phyloP scores from a whole-genome alignment of 2,113 vertebrate species.

The Charadrius vociferus region DNA sequence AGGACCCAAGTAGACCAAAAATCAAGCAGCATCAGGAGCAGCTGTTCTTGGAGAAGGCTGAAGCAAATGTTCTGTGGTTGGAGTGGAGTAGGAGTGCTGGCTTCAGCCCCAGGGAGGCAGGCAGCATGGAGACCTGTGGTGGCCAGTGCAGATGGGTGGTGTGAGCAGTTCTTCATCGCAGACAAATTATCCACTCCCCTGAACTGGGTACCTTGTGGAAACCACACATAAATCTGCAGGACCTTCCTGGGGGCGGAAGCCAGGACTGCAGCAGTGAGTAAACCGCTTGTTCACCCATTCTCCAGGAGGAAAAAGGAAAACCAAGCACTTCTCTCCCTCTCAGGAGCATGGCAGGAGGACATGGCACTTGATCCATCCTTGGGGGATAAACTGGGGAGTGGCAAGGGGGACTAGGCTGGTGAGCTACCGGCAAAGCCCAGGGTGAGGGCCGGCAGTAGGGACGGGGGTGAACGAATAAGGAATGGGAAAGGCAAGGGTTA shows the following conservation, averaged over 20 bases:
- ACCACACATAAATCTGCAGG: not conserved
- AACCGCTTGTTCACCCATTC: not conserved
- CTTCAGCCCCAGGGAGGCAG: not conserved
- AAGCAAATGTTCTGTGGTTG: not conserved
- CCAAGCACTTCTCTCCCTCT: not conserved
- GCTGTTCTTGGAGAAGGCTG: not conserved
- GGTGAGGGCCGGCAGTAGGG: too few species aligned
- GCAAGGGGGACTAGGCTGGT: accelerated
- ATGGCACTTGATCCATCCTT: not conserved
- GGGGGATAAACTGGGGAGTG: not conserved
- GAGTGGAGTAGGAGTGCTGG: not conserved
- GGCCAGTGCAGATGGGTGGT: not conserved
- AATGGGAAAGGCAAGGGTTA: not conserved
- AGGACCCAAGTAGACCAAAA: not conserved
- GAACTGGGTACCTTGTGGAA: accelerated
- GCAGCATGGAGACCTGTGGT: accelerated
- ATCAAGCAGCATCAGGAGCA: not conserved
- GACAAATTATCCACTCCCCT: not conserved
- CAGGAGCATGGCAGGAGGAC: not conserved
- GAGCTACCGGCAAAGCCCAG: not conserved
- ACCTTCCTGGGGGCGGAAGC: not conserved
- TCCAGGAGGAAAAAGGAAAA: not conserved
- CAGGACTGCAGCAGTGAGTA: not conserved
- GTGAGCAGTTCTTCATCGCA: too few species aligned
- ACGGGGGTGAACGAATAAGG: not conserved